These are phyloP conservation scores for Sycophila texana DNA, from an alignment of 2,888 invertebrate genomes.

Conservation along the genomic window DNA sequence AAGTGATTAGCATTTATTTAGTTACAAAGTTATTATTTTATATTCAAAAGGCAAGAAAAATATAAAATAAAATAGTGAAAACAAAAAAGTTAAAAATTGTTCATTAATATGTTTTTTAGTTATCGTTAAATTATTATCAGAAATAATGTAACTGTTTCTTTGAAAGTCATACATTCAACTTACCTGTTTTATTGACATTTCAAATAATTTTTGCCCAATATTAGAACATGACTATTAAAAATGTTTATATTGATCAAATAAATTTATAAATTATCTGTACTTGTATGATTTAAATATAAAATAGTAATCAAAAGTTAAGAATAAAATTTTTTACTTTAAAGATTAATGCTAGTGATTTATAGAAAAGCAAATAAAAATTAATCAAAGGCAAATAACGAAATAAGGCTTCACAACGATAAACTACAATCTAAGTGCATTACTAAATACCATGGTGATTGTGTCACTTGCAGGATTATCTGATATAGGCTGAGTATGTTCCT, in stretches of 20 bases:
- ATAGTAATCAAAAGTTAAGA: too few relatives aligned
- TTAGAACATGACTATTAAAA: too few relatives aligned
- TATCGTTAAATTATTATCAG: neutral
- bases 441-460: constrained; percentile 67
- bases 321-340: too few relatives aligned
- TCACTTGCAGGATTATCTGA: constrained; percentile 64
- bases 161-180: too few relatives aligned
- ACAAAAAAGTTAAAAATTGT: constrained; percentile 7
- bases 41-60: neutral
- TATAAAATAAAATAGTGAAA: neutral
- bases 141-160: too few relatives aligned
- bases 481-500: constrained; percentile 68
- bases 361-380: constrained; percentile 37
- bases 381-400: constrained; percentile 21
- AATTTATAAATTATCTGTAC: too few relatives aligned
- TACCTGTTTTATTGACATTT: too few relatives aligned
- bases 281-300: too few relatives aligned
- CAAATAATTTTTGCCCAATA: too few relatives aligned
- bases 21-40: too few relatives aligned
- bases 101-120: neutral
- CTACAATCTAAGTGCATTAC: constrained; percentile 39
- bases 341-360: neutral
- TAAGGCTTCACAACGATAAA: neutral
- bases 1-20: constrained; percentile 14
- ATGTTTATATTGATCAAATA: too few relatives aligned